Evolutionary conservation across 2,797 vertebrate genomes (phyloP).

Genomic region (Cephalopachus bancanus): DNA sequence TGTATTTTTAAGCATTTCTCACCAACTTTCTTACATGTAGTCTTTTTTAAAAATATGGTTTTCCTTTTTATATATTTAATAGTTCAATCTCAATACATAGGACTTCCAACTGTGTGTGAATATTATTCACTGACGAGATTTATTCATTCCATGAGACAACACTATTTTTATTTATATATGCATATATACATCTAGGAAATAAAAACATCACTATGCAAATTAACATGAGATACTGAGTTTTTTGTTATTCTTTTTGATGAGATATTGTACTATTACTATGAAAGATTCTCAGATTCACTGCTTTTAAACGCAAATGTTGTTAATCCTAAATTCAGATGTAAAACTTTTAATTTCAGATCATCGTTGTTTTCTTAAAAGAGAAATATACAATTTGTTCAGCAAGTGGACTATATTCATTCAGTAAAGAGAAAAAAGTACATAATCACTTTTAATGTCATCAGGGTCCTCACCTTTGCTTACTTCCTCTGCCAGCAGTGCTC

Average conservation of each 20-base stretch:
- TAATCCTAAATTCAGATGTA: neutral
- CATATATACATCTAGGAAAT: constrained; percentile 62
- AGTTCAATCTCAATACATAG: neutral
- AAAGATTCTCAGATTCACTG: neutral
- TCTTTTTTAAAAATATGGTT: constrained; percentile 53
- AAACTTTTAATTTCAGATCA: constrained; percentile 9
- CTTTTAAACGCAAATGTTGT: neutral
- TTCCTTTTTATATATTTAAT: constrained; percentile 71
- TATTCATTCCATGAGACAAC: constrained; percentile 72
- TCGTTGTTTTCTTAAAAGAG: neutral
- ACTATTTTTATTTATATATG: constrained; percentile 84
- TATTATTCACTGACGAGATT: constrained; percentile 70
- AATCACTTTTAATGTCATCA: neutral
- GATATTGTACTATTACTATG: neutral
- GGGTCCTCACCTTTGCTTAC: no score
- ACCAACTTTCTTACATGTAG: neutral
- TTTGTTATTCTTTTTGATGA: neutral
- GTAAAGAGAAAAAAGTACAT: neutral
- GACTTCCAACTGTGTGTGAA: constrained; percentile 52
- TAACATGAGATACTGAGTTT: neutral
- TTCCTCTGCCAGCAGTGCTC: no score
- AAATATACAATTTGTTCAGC: constrained; percentile 1
- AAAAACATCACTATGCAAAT: constrained; percentile 54
- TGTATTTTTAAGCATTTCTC: constrained; percentile 74
- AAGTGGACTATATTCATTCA: neutral